Evolutionary conservation across 2,113 vertebrate genomes (phyloP).

Genomic region (Calyptommatus sinebrachiatus): DNA sequence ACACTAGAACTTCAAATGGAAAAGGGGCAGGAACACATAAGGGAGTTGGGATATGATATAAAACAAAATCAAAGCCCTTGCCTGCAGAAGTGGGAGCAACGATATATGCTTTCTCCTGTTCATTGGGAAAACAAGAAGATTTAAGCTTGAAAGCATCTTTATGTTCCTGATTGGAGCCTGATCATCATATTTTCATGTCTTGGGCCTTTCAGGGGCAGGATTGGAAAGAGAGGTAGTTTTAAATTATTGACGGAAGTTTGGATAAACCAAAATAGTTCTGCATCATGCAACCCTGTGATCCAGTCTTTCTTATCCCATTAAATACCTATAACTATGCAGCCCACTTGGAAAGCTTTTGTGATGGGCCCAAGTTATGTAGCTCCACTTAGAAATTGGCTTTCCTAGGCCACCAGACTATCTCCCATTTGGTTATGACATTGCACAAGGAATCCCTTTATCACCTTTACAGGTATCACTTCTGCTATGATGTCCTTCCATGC

Average conservation of each 20-base stretch:
- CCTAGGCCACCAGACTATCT: conserved; percentile 29
- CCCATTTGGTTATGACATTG: neutral
- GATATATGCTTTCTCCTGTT: conserved; percentile 57
- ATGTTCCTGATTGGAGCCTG: conserved; percentile 59
- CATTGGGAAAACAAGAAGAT: conserved; percentile 60
- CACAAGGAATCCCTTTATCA: conserved; percentile 41
- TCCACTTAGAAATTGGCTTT: conserved; percentile 3
- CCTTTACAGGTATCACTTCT: neutral
- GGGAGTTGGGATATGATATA: conserved; percentile 54
- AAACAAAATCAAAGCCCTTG: conserved; percentile 38
- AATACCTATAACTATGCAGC: conserved; percentile 64
- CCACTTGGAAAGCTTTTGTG: conserved; percentile 52
- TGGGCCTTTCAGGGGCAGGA: conserved; percentile 65
- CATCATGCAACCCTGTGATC: conserved; percentile 44
- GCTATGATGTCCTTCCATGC: conserved; percentile 55
- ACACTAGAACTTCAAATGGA: conserved; percentile 44
- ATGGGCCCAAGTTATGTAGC: conserved; percentile 47
- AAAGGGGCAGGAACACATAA: conserved; percentile 49
- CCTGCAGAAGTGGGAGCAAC: conserved; percentile 47
- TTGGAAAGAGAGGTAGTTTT: conserved; percentile 74
- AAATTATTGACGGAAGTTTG: conserved; percentile 80
- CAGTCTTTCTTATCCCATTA: conserved; percentile 42
- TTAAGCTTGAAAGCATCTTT: conserved; percentile 58
- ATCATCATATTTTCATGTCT: conserved; percentile 62
- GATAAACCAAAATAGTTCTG: conserved; percentile 78